phyloP scores from a whole-genome alignment of 2,888 invertebrate species.

The Platynereis dumerilii region DNA sequence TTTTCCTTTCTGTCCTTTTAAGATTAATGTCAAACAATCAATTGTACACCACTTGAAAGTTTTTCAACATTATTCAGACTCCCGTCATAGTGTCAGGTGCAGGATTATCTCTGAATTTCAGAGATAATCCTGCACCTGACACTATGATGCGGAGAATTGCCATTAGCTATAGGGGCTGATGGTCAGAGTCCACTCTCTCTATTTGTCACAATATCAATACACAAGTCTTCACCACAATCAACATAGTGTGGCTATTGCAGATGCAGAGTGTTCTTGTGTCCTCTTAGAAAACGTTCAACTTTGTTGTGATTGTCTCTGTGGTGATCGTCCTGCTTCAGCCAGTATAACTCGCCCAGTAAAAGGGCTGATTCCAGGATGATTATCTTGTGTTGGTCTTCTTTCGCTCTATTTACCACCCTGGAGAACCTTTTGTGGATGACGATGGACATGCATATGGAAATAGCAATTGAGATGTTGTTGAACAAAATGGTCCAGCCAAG shows the following conservation, averaged over 20 bases:
- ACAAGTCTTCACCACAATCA: neutral
- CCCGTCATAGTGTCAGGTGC: no score
- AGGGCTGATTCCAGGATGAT: conserved; percentile 3
- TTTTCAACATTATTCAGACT: no score
- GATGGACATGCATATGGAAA: neutral
- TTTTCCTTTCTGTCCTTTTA: no score
- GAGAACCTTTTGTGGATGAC: neutral
- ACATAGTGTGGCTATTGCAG: neutral
- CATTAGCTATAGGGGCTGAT: no score
- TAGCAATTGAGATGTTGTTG: neutral
- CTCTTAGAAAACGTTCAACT: conserved; percentile 1
- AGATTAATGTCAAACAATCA: no score
- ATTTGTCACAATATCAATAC: neutral
- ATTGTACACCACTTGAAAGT: no score
- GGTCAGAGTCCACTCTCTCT: conserved; percentile 5
- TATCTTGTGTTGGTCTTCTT: conserved; percentile 5
- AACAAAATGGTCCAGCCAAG: conserved; percentile 6
- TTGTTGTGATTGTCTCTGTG: neutral
- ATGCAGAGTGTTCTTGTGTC: neutral
- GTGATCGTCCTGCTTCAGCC: neutral
- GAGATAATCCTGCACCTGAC: no score
- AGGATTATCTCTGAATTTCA: no score
- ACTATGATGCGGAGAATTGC: no score
- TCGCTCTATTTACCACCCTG: neutral
- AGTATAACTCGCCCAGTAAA: neutral